A percentile compares a stretch with the other conserved stretches of the same genome.
Conservation (phyloP, 2,888 invertebrate genomes). For the Synanthedon andrenaeformis region DNA sequence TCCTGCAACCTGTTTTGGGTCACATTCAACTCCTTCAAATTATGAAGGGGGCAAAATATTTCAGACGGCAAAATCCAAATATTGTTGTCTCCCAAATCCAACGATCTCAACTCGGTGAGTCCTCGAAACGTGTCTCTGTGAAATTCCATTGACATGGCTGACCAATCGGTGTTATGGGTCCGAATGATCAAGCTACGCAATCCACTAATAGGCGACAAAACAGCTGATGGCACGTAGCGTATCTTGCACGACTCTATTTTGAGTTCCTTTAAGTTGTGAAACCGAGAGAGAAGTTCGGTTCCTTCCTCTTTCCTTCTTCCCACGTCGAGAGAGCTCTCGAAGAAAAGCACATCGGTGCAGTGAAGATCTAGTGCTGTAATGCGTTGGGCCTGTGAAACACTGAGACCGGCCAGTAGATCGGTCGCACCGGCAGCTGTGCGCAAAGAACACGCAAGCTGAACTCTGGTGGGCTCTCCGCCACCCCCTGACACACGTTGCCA, state of each 20-base stretch:
- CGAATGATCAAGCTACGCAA: slow-evolving; percentile 76
- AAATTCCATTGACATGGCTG: slow-evolving; percentile 81
- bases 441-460: slow-evolving; percentile 74
- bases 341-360: slow-evolving; percentile 79
- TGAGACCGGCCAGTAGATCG: slow-evolving; percentile 73
- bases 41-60: slow-evolving; percentile 78
- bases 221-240: slow-evolving; percentile 77
- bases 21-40: slow-evolving; percentile 77
- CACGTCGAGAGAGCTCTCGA: slow-evolving; percentile 77
- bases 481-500: slow-evolving; percentile 73
- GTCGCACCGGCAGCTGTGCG: slow-evolving; percentile 75
- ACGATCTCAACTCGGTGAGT: slow-evolving; percentile 73
- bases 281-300: slow-evolving; percentile 70
- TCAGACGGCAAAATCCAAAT: slow-evolving; percentile 81
- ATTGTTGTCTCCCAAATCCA: slow-evolving; percentile 82
- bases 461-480: slow-evolving; percentile 67
- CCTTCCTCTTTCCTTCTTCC: slow-evolving; percentile 64
- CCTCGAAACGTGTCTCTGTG: slow-evolving; percentile 79
- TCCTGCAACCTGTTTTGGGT: slow-evolving; percentile 84
- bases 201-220: slow-evolving; percentile 75
- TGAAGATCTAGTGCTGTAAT: slow-evolving; percentile 76
- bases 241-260: slow-evolving; percentile 83
- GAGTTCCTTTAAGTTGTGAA: slow-evolving; percentile 76
- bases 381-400: slow-evolving; percentile 75
- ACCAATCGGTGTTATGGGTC: slow-evolving; percentile 84